phyloP scores from a whole-genome alignment of 2,113 vertebrate genomes.

The Scomber scombrus region DNA sequence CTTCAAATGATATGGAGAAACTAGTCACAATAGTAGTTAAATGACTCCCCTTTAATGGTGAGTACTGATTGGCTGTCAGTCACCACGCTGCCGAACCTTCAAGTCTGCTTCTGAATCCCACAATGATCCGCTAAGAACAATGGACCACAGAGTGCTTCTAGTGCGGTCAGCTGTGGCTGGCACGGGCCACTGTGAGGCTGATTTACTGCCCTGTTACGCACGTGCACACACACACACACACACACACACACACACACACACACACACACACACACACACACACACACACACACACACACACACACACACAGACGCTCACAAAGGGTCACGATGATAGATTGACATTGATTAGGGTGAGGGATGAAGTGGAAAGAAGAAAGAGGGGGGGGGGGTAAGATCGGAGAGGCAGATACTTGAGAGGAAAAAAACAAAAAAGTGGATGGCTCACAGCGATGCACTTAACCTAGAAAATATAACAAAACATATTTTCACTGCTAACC shows the following conservation, averaged over 20 bases:
- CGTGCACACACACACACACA: neutral
- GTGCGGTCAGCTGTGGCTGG: constrained; percentile 22
- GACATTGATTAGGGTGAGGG: neutral
- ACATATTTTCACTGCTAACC: too few species aligned
- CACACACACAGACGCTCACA: neutral
- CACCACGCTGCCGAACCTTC: neutral
- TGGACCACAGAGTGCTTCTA: neutral
- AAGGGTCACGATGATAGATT: neutral
- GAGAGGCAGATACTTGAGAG: neutral
- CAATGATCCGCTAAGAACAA: constrained; percentile 19
- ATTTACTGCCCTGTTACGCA: neutral
- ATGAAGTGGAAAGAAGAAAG: neutral
- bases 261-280: neutral
- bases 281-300: neutral
- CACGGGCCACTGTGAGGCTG: constrained; percentile 6
- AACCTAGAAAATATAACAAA: too few species aligned
- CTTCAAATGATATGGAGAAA: too few species aligned
- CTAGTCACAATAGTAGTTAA: too few species aligned
- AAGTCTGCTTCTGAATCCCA: neutral
- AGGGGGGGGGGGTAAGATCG: neutral
- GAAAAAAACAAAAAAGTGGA: neutral
- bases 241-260: neutral
- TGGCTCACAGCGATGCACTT: too few species aligned
- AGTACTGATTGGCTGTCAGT: neutral
- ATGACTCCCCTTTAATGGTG: too few species aligned